phyloP scores from a whole-genome alignment of 2,113 vertebrate genomes.

The Athene noctua region DNA sequence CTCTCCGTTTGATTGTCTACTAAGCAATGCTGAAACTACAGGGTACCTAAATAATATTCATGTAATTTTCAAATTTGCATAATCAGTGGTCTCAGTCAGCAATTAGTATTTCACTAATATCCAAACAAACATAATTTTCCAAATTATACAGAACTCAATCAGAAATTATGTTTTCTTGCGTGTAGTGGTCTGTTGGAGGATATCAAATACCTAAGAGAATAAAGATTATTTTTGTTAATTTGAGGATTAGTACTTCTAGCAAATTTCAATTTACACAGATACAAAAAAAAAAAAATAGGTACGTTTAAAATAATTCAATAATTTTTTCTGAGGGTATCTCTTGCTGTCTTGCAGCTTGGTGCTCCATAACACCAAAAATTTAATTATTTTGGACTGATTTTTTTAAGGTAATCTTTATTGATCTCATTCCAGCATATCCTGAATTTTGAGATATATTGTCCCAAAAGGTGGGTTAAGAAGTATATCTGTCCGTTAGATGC shows the following conservation, averaged over 20 bases:
- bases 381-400: not conserved
- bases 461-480: not conserved
- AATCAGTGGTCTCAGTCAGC: not conserved
- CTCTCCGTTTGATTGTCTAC: not conserved
- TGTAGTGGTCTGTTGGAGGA: not conserved
- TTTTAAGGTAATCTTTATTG: not conserved
- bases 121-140: not conserved
- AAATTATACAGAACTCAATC: not conserved
- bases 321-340: not conserved
- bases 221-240: not conserved
- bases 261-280: not conserved
- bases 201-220: not conserved
- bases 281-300: not conserved
- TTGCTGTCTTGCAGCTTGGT: not conserved
- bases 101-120: conserved; percentile 18
- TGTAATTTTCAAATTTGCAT: not conserved
- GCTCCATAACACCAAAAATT: not conserved
- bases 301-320: not conserved
- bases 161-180: not conserved
- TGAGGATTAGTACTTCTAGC: not conserved
- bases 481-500: not conserved
- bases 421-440: not conserved
- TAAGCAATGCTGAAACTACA: not conserved
- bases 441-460: not conserved
- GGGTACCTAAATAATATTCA: not conserved